These are phyloP conservation scores for Cyclophora albipunctata DNA, from an alignment of 2,888 invertebrate species.

Conservation along the genomic window DNA sequence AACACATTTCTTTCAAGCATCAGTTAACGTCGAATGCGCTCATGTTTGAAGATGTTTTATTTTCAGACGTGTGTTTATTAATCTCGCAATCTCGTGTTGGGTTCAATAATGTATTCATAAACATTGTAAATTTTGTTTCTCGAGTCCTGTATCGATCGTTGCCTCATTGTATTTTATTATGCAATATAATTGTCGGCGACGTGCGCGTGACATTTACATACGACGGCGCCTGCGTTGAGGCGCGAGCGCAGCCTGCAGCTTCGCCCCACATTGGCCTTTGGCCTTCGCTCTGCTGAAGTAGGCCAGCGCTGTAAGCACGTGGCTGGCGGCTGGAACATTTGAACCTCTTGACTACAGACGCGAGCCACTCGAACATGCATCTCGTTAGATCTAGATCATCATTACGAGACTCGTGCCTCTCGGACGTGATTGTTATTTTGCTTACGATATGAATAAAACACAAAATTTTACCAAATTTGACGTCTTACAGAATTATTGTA, in stretches of 20 bases:
- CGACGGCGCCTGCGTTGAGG: constrained; percentile 26
- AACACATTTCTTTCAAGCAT: constrained; percentile 10
- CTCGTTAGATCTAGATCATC: no score
- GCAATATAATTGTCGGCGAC: constrained; percentile 43
- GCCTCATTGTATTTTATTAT: constrained; percentile 29
- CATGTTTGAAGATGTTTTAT: constrained; percentile 8
- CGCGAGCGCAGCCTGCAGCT: constrained; percentile 41
- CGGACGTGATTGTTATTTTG: no score
- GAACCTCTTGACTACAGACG: constrained; percentile 27
- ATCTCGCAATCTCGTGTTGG: no score
- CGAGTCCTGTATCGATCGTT: constrained; percentile 21
- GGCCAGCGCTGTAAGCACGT: constrained; percentile 38
- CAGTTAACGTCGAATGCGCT: constrained; percentile 1
- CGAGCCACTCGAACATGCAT: constrained; percentile 11
- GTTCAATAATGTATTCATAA: neutral
- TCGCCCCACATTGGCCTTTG: constrained; percentile 58
- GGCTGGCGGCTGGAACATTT: constrained; percentile 26
- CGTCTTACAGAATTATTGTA: no score
- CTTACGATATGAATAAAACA: no score
- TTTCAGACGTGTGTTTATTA: constrained; percentile 2
- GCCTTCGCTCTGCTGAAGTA: constrained; percentile 49
- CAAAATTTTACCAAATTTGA: no score
- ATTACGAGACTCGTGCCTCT: no score
- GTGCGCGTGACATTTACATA: constrained; percentile 54
- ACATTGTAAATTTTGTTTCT: constrained; percentile 16